Percentiles rank a stretch among this genome's conserved stretches.
phyloP scores from a whole-genome alignment of 2,797 vertebrate species.

The Danio kyathit region DNA sequence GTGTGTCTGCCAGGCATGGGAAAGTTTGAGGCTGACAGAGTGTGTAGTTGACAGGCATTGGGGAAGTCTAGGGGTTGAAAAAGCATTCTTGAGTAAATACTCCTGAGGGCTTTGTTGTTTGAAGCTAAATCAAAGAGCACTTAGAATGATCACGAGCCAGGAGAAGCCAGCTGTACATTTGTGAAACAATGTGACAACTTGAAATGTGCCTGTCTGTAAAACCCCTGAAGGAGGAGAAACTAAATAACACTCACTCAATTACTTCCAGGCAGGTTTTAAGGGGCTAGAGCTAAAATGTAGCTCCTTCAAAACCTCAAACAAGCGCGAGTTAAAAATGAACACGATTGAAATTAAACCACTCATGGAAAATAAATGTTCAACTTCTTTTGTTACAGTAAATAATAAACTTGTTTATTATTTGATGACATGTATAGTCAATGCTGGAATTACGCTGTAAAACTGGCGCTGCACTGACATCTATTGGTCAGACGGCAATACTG shows the following conservation, averaged over 20 bases:
- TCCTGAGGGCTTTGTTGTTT: slow-evolving; percentile 49
- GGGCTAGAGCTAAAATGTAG: background rate
- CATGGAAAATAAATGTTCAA: background rate
- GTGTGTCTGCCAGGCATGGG: slow-evolving; percentile 40
- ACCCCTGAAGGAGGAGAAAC: slow-evolving; percentile 7
- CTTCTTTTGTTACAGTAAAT: background rate
- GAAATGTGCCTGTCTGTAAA: slow-evolving; percentile 22
- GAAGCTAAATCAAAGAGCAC: slow-evolving; percentile 48
- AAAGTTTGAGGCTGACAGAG: slow-evolving; percentile 42
- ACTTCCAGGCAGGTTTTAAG: slow-evolving; percentile 34
- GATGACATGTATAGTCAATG: background rate
- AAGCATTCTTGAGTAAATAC: slow-evolving; percentile 52
- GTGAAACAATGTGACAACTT: slow-evolving; percentile 41
- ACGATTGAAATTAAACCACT: background rate
- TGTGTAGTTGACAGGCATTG: slow-evolving; percentile 50
- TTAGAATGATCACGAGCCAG: slow-evolving; percentile 45
- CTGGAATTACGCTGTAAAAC: background rate
- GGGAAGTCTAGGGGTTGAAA: slow-evolving; percentile 41
- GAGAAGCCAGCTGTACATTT: slow-evolving; percentile 45
- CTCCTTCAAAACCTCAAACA: background rate
- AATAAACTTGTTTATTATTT: background rate
- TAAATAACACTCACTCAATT: slow-evolving; percentile 13
- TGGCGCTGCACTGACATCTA: slow-evolving; percentile 69
- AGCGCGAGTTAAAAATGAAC: background rate
- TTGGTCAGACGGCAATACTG: slow-evolving; percentile 60